Conservation (phyloP, 1,140 invertebrate species). For the Pomacea maculata region DNA sequence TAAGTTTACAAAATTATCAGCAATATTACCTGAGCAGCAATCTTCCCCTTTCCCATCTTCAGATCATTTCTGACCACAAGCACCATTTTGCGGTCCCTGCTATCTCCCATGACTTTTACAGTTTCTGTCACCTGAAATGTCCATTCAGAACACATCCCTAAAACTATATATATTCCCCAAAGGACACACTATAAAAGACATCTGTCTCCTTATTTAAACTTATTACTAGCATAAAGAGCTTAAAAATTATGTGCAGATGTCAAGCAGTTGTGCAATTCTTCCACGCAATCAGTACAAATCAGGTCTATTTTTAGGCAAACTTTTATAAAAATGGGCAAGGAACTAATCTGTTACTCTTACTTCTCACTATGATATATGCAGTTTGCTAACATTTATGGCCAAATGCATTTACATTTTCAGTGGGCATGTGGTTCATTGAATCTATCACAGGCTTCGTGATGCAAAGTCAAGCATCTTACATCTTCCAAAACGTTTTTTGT, state of each 20-base stretch:
- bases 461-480: constrained; percentile 13
- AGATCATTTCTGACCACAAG: constrained; percentile 88
- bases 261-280: too few relatives aligned
- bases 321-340: too few relatives aligned
- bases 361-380: neutral
- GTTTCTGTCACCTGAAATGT: constrained; percentile 6
- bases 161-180: too few relatives aligned
- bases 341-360: neutral
- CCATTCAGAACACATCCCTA: neutral
- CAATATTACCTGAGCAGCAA: constrained; percentile 77
- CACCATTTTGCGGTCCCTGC: constrained; percentile 76
- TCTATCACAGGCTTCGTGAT: neutral
- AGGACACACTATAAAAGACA: too few relatives aligned
- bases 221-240: too few relatives aligned
- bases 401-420: neutral
- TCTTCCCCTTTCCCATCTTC: constrained; percentile 94
- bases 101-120: constrained; percentile 26
- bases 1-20: neutral
- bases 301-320: too few relatives aligned
- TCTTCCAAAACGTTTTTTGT: constrained; percentile 15
- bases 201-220: too few relatives aligned
- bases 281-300: too few relatives aligned
- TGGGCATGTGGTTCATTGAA: neutral
- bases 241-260: too few relatives aligned
- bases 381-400: neutral